Evolutionary conservation across 2,113 vertebrate species (phyloP).

Genomic region (Ivindomyrus marchei): DNA sequence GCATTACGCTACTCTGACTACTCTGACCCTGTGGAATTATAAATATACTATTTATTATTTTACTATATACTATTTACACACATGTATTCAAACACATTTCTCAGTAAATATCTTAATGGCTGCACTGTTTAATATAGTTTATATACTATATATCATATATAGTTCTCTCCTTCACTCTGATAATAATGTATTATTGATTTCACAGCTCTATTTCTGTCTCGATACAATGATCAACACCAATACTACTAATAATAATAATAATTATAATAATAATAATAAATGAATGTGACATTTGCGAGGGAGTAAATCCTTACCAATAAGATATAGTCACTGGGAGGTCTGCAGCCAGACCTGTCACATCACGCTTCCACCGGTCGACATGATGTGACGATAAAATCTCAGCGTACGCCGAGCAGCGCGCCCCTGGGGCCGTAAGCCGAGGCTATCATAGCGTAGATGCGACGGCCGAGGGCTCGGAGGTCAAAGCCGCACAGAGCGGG

Average conservation of each 20-base stretch:
- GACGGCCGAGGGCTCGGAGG: constrained; percentile 5
- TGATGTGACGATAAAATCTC: constrained; percentile 31
- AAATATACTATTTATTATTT: constrained; percentile 4
- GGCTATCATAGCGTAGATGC: not conserved
- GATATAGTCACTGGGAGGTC: not conserved
- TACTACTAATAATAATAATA: not conserved
- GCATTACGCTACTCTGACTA: not conserved
- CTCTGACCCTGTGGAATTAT: not conserved
- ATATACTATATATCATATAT: not conserved
- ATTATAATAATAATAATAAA: too few relatives aligned
- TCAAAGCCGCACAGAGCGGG: not conserved
- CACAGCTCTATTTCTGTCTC: not conserved
- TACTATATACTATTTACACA: not conserved
- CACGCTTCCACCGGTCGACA: constrained; percentile 18
- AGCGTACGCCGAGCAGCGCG: constrained; percentile 10
- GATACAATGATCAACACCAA: not conserved
- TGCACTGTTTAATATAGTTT: not conserved
- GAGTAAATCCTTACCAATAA: not conserved
- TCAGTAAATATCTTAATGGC: not conserved
- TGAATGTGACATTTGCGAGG: constrained; percentile 10
- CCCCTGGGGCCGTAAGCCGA: constrained; percentile 23
- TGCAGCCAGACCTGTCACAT: constrained; percentile 32
- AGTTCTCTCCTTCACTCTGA: not conserved
- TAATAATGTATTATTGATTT: not conserved
- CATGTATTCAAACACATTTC: not conserved